Percentiles rank a stretch among this genome's conserved stretches.
Conservation (phyloP, 2,113 vertebrate genomes). For the Leptodactylus fuscus region DNA sequence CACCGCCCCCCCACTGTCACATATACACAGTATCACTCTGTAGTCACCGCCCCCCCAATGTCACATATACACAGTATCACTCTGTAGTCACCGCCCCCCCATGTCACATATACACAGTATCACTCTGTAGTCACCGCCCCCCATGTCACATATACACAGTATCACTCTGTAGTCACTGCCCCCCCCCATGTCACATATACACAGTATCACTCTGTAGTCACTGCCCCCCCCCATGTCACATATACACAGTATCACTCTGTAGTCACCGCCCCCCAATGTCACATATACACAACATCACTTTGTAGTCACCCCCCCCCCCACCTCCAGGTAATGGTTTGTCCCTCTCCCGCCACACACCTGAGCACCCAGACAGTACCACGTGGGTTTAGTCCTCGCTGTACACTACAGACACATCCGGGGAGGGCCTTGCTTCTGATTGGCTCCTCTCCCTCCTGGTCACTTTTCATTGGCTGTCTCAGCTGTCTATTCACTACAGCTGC, state of each 20-base stretch:
- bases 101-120: neutral
- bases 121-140: neutral
- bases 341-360: conserved; percentile 28
- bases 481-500: neutral
- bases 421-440: neutral
- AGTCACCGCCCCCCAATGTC: neutral
- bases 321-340: neutral
- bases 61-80: neutral
- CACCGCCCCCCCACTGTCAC: neutral
- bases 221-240: neutral
- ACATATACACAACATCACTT: neutral
- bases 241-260: neutral
- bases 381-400: neutral
- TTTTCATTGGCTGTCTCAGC: neutral
- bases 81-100: neutral
- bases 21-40: neutral
- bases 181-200: neutral
- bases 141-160: neutral
- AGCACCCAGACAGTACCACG: neutral
- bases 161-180: neutral
- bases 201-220: neutral
- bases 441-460: neutral
- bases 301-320: neutral
- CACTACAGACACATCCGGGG: conserved; percentile 9
- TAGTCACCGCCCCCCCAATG: neutral